Evolutionary conservation across 2,888 invertebrate genomes (phyloP), one percentile per base, ranked within the genome.

Genomic region (Entomobrya multifasciata): DNA sequence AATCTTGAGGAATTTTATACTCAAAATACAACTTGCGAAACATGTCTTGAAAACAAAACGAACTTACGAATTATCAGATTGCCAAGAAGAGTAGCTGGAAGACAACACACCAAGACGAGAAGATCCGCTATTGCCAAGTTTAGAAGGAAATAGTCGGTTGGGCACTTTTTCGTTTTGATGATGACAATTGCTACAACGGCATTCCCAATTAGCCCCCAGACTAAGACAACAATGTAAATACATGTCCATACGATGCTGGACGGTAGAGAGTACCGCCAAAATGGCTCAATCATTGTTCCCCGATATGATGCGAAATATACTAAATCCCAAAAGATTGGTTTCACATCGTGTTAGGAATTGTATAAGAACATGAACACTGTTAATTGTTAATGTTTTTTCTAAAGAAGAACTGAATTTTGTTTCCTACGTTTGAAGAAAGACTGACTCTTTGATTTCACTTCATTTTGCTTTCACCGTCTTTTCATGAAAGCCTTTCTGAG

Each of bases 51-150:
- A n/a, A n/a, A n/a, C 8, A 8, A 36, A 36, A 6, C 17, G 15
- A 20, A 92, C 93, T 93, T 91, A 94, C 94, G 94, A 88, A 93
- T 93, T 85, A 94, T 93, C 27, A 94, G 92, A 91, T 94, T 94
- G 87, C 93, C 93, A 85, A 94, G 92, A 36, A 94, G 92, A 1
- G 94, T 94, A 78, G 94, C 94, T 0, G 94, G 94, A n/a, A 94
- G 92, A 90, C 94, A 94, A 87, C 94, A 93, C 36, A 94, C 92
- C 88, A 94, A 93, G 76, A 94, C 94, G 44, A 94, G 92, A 4
- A 94, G 92, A 91, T 94, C 94, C 4, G 94, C 94, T 57, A 93
- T 91, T 10, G 94, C 94, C 87, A 94, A 91, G 91, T 94, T 94
- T 62, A 93, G 93, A 77, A 94, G 94, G 92, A 94, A 93, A 89